phyloP scores from a whole-genome alignment of 2,797 vertebrate species.

The Parauchenoglanis punctatus region DNA sequence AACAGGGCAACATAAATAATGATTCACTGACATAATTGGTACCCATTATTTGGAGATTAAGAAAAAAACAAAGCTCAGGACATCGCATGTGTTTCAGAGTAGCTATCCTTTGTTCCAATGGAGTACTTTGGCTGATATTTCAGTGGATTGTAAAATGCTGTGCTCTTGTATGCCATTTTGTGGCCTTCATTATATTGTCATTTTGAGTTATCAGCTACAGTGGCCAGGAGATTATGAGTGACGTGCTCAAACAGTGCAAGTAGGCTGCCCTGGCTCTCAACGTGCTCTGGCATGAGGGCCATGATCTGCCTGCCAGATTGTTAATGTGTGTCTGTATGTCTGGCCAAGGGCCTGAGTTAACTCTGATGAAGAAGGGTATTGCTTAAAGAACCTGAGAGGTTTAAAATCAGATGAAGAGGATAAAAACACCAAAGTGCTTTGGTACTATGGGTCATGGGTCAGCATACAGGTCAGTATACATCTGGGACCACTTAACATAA shows the following conservation, averaged over 20 bases:
- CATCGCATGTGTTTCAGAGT: constrained; percentile 57
- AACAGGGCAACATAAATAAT: constrained; percentile 29
- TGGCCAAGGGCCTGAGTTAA: constrained; percentile 75
- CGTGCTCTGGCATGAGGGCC: constrained; percentile 73
- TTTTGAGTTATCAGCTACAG: constrained; percentile 74
- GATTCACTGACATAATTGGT: constrained; percentile 6
- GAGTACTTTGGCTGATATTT: constrained; percentile 28
- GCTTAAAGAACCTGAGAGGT: constrained; percentile 43
- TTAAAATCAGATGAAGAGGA: constrained; percentile 25
- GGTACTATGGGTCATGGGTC: background rate
- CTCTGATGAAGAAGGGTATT: constrained; percentile 66
- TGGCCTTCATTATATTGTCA: constrained; percentile 75
- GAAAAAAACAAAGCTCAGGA: background rate
- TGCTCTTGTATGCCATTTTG: constrained; percentile 60
- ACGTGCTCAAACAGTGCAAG: constrained; percentile 69
- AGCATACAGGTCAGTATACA: constrained; percentile 7
- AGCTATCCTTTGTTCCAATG: constrained; percentile 60
- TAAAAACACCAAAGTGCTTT: constrained; percentile 11
- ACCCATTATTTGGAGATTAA: constrained; percentile 4
- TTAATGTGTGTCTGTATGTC: constrained; percentile 70
- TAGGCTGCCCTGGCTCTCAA: constrained; percentile 66
- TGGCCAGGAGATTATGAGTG: constrained; percentile 74
- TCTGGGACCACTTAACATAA: constrained; percentile 28
- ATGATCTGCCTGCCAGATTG: constrained; percentile 66
- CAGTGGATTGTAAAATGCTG: constrained; percentile 25